Conservation (phyloP, 2,113 vertebrate genomes). For the Xyliphius kryptos region DNA sequence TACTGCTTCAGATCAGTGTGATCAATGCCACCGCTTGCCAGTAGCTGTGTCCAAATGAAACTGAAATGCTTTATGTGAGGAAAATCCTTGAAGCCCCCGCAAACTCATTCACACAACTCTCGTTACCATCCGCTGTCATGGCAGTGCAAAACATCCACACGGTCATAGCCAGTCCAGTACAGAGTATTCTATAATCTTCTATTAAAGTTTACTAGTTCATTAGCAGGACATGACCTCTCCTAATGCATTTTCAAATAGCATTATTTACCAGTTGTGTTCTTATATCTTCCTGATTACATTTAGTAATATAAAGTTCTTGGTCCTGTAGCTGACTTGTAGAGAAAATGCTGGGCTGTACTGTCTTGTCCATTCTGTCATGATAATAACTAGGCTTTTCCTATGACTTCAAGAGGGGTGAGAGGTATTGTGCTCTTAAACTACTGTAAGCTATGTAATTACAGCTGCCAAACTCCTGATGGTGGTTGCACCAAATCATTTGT, state of each 20-base stretch:
- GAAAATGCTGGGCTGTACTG: background rate
- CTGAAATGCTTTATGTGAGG: conserved; percentile 42
- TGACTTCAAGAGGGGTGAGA: background rate
- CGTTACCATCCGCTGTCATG: too few species aligned
- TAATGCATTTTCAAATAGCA: too few species aligned
- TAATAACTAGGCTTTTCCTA: background rate
- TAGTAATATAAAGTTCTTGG: background rate
- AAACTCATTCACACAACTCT: too few species aligned
- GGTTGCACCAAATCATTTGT: too few species aligned
- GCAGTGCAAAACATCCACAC: too few species aligned
- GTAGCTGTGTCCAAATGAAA: conserved; percentile 28
- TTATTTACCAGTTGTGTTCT: too few species aligned
- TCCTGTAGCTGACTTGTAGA: background rate
- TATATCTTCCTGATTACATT: too few species aligned
- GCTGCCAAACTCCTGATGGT: background rate
- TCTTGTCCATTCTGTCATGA: background rate
- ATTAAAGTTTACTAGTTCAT: too few species aligned
- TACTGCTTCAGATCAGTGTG: conserved; percentile 46
- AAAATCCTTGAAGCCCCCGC: conserved; percentile 30
- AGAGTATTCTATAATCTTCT: too few species aligned
- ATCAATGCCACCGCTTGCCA: conserved; percentile 44
- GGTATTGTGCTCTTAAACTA: background rate
- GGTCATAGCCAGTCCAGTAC: background rate
- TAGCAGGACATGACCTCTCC: background rate
- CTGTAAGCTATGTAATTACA: background rate